Conservation (phyloP, 2,113 vertebrate genomes). For the Loxodonta africana region DNA sequence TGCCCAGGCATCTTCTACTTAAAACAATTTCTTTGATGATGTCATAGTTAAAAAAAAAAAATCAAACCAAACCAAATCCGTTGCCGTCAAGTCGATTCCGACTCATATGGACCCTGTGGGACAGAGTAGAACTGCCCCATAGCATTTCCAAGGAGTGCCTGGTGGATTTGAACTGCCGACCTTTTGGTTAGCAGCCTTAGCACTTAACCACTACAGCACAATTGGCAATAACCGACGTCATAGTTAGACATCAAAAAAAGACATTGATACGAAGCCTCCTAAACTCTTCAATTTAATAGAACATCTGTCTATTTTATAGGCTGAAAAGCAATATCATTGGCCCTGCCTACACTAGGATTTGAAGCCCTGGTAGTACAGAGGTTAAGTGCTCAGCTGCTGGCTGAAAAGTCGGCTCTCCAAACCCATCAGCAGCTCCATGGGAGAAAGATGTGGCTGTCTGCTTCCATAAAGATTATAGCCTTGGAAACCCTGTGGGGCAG, state of each 20-base stretch:
- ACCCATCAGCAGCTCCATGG: no score
- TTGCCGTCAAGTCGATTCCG: no score
- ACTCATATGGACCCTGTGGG: no score
- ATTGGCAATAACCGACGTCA: neutral
- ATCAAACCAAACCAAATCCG: no score
- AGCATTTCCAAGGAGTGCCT: no score
- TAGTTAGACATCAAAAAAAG: neutral
- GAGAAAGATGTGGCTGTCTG: no score
- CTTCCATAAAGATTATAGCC: neutral
- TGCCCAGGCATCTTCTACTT: neutral
- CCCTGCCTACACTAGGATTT: neutral
- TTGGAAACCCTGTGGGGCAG: neutral
- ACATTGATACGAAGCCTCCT: neutral
- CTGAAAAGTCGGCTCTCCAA: neutral
- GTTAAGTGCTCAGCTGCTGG: neutral
- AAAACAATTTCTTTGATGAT: neutral
- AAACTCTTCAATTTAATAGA: neutral
- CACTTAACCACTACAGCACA: no score
- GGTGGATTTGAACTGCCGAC: no score
- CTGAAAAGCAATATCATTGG: neutral
- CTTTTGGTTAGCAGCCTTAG: no score
- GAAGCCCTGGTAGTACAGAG: neutral
- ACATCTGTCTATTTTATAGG: neutral
- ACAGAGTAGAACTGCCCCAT: no score
- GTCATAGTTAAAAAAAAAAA: neutral